Percentiles rank a stretch among this genome's conserved stretches.
These are phyloP conservation scores for Aeoliscus strigatus DNA, from an alignment of 2,797 vertebrate species.

Conservation along the genomic window DNA sequence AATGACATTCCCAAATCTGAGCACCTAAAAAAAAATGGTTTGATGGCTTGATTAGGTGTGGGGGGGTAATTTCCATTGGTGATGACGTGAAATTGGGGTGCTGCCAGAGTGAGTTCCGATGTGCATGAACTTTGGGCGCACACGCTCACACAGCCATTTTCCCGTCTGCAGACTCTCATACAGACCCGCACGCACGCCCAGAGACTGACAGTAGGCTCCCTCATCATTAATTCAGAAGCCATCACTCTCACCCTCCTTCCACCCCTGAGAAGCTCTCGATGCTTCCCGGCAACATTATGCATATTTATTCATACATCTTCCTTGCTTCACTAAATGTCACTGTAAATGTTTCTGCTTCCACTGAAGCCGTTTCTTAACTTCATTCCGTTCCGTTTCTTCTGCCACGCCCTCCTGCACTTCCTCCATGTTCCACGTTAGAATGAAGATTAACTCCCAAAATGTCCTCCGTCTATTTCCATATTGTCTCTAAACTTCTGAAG, in stretches of 20 bases:
- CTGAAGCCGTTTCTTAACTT: slow-evolving; percentile 62
- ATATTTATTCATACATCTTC: slow-evolving; percentile 75
- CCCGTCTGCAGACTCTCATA: slow-evolving; percentile 52
- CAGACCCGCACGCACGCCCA: slow-evolving; percentile 40
- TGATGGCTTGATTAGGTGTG: slow-evolving; percentile 62
- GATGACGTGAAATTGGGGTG: slow-evolving; percentile 63
- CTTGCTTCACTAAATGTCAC: slow-evolving; percentile 72
- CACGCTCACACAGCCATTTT: slow-evolving; percentile 26
- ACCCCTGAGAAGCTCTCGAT: slow-evolving; percentile 66
- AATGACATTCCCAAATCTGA: slow-evolving; percentile 52
- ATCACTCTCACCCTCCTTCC: slow-evolving; percentile 66
- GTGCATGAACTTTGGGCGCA: slow-evolving; percentile 6
- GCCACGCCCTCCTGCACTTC: slow-evolving; percentile 3
- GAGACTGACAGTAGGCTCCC: slow-evolving; percentile 65
- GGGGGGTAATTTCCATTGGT: slow-evolving; percentile 62
- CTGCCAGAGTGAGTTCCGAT: slow-evolving; percentile 28
- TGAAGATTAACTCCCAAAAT: slow-evolving; percentile 36
- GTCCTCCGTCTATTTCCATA: slow-evolving; percentile 38
- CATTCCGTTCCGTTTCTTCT: slow-evolving; percentile 42
- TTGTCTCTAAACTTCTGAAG: slow-evolving; percentile 47
- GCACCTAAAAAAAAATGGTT: slow-evolving; percentile 45
- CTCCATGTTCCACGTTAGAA: slow-evolving; percentile 26
- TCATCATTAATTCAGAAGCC: slow-evolving; percentile 77
- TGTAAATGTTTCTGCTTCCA: slow-evolving; percentile 71
- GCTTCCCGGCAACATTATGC: slow-evolving; percentile 71